Conservation (phyloP, 2,797 vertebrate species). For the Chelonia mydas region DNA sequence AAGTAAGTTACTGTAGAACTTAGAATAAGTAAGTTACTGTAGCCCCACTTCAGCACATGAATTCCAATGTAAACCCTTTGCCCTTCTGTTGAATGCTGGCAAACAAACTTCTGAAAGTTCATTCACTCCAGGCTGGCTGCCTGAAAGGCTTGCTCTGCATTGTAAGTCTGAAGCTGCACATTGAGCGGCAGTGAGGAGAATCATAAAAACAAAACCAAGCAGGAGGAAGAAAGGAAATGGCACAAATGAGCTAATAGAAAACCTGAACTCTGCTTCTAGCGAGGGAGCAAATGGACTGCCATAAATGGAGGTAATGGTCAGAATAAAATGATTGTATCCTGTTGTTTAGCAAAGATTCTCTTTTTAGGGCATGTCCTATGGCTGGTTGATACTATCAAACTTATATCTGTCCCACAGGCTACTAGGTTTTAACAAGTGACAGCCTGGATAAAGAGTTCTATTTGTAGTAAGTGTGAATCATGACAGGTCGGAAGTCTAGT, state of each 20-base stretch:
- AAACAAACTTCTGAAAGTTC: conserved; percentile 11
- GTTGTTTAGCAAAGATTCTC: neutral
- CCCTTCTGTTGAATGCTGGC: conserved; percentile 29
- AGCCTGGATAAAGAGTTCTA: neutral
- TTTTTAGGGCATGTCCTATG: neutral
- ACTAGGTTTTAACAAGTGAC: neutral
- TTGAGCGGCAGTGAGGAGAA: neutral
- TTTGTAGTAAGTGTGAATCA: neutral
- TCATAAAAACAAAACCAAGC: neutral
- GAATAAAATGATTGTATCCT: neutral
- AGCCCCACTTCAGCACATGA: conserved; percentile 19
- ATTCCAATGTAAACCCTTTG: conserved; percentile 48
- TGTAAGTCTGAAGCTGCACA: neutral
- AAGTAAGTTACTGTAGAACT: conserved; percentile 21
- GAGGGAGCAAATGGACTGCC: neutral
- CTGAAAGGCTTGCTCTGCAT: conserved; percentile 7
- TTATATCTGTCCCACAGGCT: neutral
- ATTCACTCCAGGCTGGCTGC: conserved; percentile 26
- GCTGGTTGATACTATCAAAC: neutral
- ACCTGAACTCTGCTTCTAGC: neutral
- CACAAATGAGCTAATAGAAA: neutral
- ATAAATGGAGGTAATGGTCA: neutral
- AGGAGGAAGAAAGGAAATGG: neutral
- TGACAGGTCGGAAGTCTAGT: neutral
- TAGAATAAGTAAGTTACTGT: conserved; percentile 42